phyloP scores from a whole-genome alignment of 1,140 invertebrate genomes.

The Ooceraea biroi region DNA sequence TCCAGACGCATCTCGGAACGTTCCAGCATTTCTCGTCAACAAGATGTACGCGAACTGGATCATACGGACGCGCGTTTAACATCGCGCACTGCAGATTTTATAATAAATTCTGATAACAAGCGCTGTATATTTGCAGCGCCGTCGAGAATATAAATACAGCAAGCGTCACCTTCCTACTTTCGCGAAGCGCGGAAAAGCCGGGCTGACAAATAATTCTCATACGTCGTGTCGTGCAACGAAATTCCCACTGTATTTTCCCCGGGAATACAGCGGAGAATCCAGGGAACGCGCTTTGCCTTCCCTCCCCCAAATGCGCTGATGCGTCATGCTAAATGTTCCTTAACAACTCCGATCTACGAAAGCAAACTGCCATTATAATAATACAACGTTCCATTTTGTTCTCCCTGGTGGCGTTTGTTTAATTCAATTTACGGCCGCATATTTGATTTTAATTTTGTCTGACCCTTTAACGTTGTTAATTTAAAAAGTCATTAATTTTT shows the following conservation, averaged over 20 bases:
- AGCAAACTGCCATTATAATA: conserved; percentile 1
- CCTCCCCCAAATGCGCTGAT: conserved; percentile 19
- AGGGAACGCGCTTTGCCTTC: conserved; percentile 23
- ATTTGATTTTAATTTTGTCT: background rate
- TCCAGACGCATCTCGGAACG: no score
- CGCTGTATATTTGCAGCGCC: conserved; percentile 40
- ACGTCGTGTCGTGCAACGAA: conserved; percentile 47
- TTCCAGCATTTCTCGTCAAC: no score
- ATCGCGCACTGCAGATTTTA: conserved; percentile 20
- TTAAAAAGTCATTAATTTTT: background rate
- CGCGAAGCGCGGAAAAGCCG: conserved; percentile 52
- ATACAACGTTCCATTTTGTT: background rate
- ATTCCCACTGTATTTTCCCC: conserved; percentile 55
- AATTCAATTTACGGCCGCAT: background rate
- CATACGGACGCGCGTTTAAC: conserved; percentile 23
- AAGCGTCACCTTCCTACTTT: conserved; percentile 50
- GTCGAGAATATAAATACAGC: conserved; percentile 54
- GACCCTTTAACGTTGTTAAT: background rate
- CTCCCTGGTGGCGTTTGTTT: background rate
- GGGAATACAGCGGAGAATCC: conserved; percentile 32
- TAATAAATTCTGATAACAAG: conserved; percentile 62
- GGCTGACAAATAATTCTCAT: conserved; percentile 62
- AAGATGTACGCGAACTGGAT: background rate
- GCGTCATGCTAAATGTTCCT: conserved; percentile 46
- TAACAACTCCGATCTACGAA: conserved; percentile 7